Evolutionary conservation across 1,140 invertebrate genomes (phyloP).

Genomic region (Leptonema lineaticorne): DNA sequence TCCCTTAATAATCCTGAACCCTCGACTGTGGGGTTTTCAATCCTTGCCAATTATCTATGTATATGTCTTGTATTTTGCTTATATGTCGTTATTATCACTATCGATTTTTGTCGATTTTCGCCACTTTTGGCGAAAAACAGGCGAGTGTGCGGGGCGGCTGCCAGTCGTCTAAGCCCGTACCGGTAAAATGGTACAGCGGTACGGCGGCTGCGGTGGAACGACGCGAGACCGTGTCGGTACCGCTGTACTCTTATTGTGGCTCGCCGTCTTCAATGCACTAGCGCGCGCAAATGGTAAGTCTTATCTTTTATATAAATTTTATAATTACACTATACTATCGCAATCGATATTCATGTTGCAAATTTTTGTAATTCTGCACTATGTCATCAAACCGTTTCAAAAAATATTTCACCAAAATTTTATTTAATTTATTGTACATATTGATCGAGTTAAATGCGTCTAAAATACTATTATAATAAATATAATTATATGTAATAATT

Average conservation of each 20-base stretch:
- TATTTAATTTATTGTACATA: too few species aligned
- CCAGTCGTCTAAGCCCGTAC: slow-evolving; percentile 37
- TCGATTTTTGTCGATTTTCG: slow-evolving; percentile 41
- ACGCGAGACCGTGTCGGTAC: slow-evolving; percentile 36
- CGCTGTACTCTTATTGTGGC: slow-evolving; percentile 39
- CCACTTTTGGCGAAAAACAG: slow-evolving; percentile 35
- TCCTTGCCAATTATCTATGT: slow-evolving; percentile 12
- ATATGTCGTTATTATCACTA: slow-evolving; percentile 41
- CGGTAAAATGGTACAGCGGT: slow-evolving; percentile 42
- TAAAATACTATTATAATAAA: too few species aligned
- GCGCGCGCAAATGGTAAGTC: slow-evolving; percentile 37
- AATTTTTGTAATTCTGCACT: too few species aligned
- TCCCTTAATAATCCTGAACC: not conserved
- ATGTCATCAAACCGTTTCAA: too few species aligned
- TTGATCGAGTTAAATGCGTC: too few species aligned
- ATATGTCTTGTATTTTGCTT: slow-evolving; percentile 34
- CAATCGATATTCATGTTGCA: too few species aligned
- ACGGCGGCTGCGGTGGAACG: slow-evolving; percentile 40
- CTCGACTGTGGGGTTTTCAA: not conserved
- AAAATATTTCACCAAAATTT: too few species aligned
- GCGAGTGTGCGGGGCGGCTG: slow-evolving; percentile 32
- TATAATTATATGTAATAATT: too few species aligned
- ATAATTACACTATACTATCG: too few species aligned
- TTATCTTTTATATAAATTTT: not conserved
- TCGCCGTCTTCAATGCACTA: slow-evolving; percentile 32